Evolutionary conservation across 2,113 vertebrate species (phyloP).

Genomic region (Pardalotus punctatus): DNA sequence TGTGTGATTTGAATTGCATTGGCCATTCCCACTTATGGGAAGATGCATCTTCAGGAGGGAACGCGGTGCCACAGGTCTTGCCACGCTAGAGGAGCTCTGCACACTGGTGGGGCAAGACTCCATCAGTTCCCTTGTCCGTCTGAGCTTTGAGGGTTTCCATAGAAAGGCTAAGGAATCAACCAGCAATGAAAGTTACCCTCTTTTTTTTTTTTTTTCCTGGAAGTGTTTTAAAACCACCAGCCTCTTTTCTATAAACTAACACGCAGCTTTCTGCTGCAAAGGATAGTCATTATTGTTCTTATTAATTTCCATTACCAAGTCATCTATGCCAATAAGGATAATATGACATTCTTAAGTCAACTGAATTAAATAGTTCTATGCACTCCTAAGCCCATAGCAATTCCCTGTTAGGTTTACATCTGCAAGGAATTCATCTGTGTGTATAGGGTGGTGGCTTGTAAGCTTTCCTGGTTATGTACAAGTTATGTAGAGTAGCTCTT

Average conservation of each 20-base stretch:
- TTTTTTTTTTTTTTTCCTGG: neutral
- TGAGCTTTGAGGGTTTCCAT: neutral
- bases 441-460: neutral
- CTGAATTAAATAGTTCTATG: neutral
- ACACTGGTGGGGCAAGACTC: neutral
- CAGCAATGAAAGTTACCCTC: neutral
- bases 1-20: neutral
- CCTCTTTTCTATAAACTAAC: neutral
- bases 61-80: accelerated
- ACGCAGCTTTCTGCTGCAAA: neutral
- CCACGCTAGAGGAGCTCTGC: neutral
- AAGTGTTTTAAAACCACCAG: neutral
- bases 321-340: neutral
- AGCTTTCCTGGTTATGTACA: neutral
- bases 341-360: neutral
- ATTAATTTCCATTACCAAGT: neutral
- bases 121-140: neutral
- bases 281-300: neutral
- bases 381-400: neutral
- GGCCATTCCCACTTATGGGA: neutral
- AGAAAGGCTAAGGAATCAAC: neutral
- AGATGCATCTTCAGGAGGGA: neutral
- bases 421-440: neutral
- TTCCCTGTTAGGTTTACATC: neutral
- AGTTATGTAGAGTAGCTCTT: neutral